Evolutionary conservation across 2,797 vertebrate species (phyloP).

Genomic region (Cossypha dichroa): DNA sequence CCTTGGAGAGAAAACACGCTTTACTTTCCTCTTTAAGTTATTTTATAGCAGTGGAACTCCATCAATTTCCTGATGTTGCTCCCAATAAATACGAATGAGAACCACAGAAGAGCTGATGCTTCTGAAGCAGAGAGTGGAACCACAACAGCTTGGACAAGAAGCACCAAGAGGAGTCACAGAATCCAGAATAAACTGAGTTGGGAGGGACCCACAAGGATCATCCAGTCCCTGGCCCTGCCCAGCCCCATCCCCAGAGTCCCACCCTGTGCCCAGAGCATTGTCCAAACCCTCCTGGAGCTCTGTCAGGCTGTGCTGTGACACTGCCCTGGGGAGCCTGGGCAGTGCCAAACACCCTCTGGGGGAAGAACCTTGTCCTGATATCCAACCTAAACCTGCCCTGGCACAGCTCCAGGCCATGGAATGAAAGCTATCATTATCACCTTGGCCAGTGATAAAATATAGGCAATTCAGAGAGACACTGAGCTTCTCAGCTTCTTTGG

Average conservation of each 20-base stretch:
- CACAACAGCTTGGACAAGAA: neutral
- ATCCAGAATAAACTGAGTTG: neutral
- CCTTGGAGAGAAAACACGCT: neutral
- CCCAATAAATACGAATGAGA: neutral
- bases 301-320: neutral
- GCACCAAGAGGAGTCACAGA: neutral
- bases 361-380: neutral
- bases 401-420: rapidly evolving
- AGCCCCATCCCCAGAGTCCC: neutral
- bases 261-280: rapidly evolving
- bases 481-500: neutral
- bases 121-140: neutral
- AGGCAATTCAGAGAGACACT: neutral
- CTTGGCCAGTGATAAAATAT: neutral
- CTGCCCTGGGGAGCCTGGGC: neutral
- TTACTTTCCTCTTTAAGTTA: neutral
- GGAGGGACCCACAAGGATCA: neutral
- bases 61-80: neutral
- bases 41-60: neutral
- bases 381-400: neutral
- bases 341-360: neutral
- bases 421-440: neutral
- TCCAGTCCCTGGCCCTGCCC: rapidly evolving
- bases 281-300: neutral
- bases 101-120: neutral